These are phyloP conservation scores for Lemur catta DNA, from an alignment of 2,797 vertebrate genomes.

Conservation along the genomic window DNA sequence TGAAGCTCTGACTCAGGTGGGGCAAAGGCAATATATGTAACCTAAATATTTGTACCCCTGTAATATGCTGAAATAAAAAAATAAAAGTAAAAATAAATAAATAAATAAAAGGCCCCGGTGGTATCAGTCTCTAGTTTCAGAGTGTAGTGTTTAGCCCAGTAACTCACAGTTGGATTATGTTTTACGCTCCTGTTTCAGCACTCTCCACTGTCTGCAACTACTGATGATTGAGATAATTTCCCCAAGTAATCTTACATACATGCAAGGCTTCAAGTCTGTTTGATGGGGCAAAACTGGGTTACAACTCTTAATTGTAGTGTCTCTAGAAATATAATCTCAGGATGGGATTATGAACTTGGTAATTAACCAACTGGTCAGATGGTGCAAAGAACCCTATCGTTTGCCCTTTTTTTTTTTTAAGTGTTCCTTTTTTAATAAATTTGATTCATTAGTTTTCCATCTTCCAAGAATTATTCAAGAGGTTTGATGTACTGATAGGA, in stretches of 20 bases:
- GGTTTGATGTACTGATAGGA: not conserved
- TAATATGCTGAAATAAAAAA: not conserved
- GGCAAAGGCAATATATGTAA: too few relatives aligned
- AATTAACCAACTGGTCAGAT: not conserved
- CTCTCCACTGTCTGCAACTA: not conserved
- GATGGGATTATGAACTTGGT: not conserved
- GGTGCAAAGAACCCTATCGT: not conserved
- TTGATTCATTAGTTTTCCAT: not conserved
- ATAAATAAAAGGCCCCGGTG: too few relatives aligned
- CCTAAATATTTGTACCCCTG: too few relatives aligned
- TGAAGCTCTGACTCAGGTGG: too few relatives aligned
- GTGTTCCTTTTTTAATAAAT: not conserved
- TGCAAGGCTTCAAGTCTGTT: not conserved
- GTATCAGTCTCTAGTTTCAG: not conserved
- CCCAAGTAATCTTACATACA: not conserved
- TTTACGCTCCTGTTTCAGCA: not conserved
- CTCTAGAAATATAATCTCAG: not conserved
- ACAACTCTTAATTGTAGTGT: not conserved
- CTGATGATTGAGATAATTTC: not conserved
- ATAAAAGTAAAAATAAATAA: not conserved
- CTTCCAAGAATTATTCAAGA: not conserved
- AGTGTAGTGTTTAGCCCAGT: not conserved
- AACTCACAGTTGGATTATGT: not conserved
- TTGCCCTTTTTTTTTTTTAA: not conserved
- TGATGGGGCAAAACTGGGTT: not conserved